Evolutionary conservation across 2,797 vertebrate genomes (phyloP).

Genomic region (Brachymystax lenok): DNA sequence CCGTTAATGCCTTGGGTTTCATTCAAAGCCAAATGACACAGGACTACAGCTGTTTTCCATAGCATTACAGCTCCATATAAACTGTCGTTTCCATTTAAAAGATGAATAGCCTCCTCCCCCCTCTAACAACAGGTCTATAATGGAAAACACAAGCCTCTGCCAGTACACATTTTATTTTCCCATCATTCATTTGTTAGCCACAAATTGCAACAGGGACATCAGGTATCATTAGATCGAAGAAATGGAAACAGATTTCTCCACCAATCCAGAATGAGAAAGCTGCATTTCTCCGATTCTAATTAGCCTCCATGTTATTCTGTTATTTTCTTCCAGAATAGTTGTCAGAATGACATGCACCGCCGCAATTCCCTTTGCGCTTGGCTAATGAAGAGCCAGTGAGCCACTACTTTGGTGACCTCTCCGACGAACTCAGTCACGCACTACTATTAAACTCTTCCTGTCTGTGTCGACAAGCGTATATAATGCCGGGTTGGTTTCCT

Average conservation of each 20-base stretch:
- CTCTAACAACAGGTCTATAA: constrained; percentile 34
- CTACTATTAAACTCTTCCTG: constrained; percentile 46
- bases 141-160: constrained; percentile 43
- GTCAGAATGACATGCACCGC: constrained; percentile 18
- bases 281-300: not conserved
- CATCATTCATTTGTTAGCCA: constrained; percentile 32
- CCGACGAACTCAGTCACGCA: constrained; percentile 37
- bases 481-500: constrained; percentile 48
- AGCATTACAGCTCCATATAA: constrained; percentile 26
- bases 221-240: constrained; percentile 13
- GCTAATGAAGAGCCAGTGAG: constrained; percentile 26
- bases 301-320: not conserved
- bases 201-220: constrained; percentile 27
- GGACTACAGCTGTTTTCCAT: constrained; percentile 53
- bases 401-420: constrained; percentile 41
- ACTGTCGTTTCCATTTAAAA: constrained; percentile 43
- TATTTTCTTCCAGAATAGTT: constrained; percentile 14
- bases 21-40: constrained; percentile 50
- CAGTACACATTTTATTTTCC: constrained; percentile 28
- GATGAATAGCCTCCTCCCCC: constrained; percentile 17
- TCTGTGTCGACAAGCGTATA: constrained; percentile 45
- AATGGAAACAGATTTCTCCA: constrained; percentile 27
- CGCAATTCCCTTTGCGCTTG: constrained; percentile 21
- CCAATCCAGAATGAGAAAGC: not conserved
- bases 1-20: constrained; percentile 43